Evolutionary conservation across 1,140 invertebrate species (phyloP).

Genomic region (Tetraneura akinire): DNA sequence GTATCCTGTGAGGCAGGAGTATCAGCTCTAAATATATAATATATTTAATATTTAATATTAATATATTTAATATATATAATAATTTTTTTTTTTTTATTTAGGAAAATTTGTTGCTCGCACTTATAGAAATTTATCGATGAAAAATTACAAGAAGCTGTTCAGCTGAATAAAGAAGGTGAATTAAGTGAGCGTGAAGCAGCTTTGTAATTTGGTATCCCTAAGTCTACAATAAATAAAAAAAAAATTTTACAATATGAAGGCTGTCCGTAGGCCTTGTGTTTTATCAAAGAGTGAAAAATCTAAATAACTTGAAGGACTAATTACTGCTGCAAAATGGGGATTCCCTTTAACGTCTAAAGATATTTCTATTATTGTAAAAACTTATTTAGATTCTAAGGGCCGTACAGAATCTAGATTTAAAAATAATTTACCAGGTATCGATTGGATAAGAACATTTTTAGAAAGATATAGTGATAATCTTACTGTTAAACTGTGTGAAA

Average conservation of each 20-base stretch:
- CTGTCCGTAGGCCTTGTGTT: not conserved
- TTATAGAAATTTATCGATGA: too few species aligned
- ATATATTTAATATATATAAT: too few species aligned
- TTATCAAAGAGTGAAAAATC: not conserved
- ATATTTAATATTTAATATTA: too few species aligned
- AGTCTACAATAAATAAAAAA: not conserved
- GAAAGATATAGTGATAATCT: constrained; percentile 10
- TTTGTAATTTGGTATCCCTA: too few species aligned
- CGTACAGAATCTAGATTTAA: constrained; percentile 33
- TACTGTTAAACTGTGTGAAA: constrained; percentile 45
- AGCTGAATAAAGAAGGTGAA: too few species aligned
- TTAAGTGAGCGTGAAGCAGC: too few species aligned
- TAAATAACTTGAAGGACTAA: not conserved
- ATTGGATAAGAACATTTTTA: constrained; percentile 11
- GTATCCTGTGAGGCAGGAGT: too few species aligned
- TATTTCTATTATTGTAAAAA: not conserved
- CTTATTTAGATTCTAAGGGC: not conserved
- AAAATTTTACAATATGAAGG: not conserved
- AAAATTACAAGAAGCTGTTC: too few species aligned
- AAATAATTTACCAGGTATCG: constrained; percentile 52
- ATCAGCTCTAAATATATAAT: too few species aligned
- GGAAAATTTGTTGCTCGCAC: too few species aligned
- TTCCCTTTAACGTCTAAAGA: not conserved
- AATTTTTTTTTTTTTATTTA: too few species aligned
- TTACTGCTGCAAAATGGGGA: not conserved